Conservation (phyloP, 2,888 invertebrate species). For the Calameuta filiformis region DNA sequence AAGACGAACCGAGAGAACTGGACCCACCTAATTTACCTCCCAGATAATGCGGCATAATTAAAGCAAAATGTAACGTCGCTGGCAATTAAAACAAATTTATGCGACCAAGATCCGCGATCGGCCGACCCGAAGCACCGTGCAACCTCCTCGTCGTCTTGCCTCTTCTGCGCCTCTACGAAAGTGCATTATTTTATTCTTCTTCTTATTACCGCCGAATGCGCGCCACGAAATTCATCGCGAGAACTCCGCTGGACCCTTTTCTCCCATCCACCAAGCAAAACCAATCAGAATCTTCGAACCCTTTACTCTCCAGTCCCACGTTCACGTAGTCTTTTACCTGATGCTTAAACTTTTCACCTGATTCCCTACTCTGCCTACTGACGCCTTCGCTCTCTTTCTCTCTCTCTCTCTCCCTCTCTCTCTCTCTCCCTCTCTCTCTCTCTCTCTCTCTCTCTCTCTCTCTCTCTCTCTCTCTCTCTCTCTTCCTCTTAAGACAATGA, state of each 20-base stretch:
- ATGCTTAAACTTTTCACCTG: too few species aligned
- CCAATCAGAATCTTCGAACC: background rate
- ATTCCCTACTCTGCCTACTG: too few species aligned
- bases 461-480: conserved; percentile 27
- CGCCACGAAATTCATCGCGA: background rate
- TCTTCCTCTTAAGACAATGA: conserved; percentile 15
- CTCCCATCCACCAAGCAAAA: too few species aligned
- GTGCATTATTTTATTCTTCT: conserved; percentile 47
- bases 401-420: conserved; percentile 34
- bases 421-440: too few species aligned
- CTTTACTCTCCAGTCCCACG: background rate
- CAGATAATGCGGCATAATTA: conserved; percentile 67
- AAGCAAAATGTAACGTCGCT: conserved; percentile 67
- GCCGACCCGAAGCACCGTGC: conserved; percentile 48
- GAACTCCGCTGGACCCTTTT: too few species aligned
- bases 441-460: too few species aligned
- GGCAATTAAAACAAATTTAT: conserved; percentile 67
- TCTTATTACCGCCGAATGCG: conserved; percentile 30
- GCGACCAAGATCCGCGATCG: conserved; percentile 67
- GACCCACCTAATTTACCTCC: conserved; percentile 67
- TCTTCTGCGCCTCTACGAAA: conserved; percentile 17
- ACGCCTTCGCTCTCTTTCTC: conserved; percentile 3
- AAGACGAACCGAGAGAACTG: conserved; percentile 56
- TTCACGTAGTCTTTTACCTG: background rate
- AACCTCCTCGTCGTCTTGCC: conserved; percentile 27